Conservation (phyloP, 2,113 vertebrate species). For the Pluvianellus socialis region DNA sequence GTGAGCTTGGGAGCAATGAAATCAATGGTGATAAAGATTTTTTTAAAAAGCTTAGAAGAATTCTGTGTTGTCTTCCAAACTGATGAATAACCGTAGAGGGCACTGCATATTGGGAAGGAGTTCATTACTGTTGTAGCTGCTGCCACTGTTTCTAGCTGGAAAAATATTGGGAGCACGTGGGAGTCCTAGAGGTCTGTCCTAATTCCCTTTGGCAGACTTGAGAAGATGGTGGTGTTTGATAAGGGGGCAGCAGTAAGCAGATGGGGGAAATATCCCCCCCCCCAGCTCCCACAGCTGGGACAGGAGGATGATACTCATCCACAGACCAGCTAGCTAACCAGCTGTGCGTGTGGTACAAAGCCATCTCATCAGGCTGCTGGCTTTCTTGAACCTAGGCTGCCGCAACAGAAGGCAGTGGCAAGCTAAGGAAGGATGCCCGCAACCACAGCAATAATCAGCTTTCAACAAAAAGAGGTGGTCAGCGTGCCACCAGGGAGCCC, state of each 20-base stretch:
- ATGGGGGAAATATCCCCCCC: background rate
- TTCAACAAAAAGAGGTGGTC: background rate
- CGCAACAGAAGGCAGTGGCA: background rate
- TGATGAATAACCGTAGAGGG: background rate
- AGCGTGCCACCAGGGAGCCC: background rate
- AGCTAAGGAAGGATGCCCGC: background rate
- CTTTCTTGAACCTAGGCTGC: background rate
- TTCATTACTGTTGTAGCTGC: background rate
- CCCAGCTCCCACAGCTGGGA: background rate
- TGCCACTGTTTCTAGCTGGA: background rate
- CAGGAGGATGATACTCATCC: background rate
- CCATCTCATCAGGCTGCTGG: background rate
- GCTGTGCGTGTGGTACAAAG: background rate
- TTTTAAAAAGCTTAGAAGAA: background rate
- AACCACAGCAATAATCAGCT: background rate
- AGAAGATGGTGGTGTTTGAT: background rate
- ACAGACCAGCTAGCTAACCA: background rate
- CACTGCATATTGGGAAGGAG: background rate
- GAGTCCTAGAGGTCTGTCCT: background rate
- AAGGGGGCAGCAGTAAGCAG: background rate
- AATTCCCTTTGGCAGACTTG: background rate
- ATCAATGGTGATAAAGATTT: background rate
- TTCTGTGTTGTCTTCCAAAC: background rate
- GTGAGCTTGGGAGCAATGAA: background rate
- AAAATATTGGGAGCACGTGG: background rate